These are phyloP conservation scores for Andrena praecox DNA, from an alignment of 2,888 invertebrate genomes.

Conservation along the genomic window DNA sequence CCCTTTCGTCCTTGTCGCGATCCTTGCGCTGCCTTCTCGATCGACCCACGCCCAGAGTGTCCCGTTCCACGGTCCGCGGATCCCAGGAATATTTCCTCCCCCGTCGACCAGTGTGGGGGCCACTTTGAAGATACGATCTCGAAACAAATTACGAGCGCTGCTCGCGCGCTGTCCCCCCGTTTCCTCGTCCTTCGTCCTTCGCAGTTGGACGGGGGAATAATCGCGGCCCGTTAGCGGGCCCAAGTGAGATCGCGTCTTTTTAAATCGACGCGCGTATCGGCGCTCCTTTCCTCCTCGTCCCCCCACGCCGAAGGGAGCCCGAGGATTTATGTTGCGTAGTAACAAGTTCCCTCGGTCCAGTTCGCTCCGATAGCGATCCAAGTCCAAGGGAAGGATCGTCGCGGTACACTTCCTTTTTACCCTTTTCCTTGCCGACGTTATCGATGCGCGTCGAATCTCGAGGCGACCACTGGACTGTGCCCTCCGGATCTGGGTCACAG, in stretches of 20 bases:
- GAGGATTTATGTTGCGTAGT: conserved; percentile 45
- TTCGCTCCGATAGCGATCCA: conserved; percentile 48
- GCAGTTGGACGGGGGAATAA: conserved; percentile 79
- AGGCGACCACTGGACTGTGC: conserved; percentile 14
- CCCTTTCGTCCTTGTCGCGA: conserved; percentile 57
- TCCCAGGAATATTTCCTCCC: conserved; percentile 68
- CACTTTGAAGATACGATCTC: conserved; percentile 84
- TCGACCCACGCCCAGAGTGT: conserved; percentile 54
- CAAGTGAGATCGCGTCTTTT: conserved; percentile 58
- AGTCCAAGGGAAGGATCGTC: conserved; percentile 8
- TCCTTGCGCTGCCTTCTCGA: conserved; percentile 37
- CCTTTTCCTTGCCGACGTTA: neutral
- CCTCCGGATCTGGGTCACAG: conserved; percentile 21
- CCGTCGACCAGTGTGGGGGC: conserved; percentile 75
- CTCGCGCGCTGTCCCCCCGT: conserved; percentile 52
- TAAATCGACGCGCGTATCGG: conserved; percentile 62
- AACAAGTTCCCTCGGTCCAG: conserved; percentile 53
- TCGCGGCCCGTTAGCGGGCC: conserved; percentile 75
- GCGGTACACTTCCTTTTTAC: conserved; percentile 3
- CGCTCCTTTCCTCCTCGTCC: neutral
- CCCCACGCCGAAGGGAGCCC: neutral
- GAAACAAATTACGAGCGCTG: conserved; percentile 83
- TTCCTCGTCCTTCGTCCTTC: conserved; percentile 68
- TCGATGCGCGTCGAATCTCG: conserved; percentile 19
- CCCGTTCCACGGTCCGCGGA: conserved; percentile 57